Evolutionary conservation across 2,797 vertebrate genomes (phyloP).

Genomic region (Malurus splendens): DNA sequence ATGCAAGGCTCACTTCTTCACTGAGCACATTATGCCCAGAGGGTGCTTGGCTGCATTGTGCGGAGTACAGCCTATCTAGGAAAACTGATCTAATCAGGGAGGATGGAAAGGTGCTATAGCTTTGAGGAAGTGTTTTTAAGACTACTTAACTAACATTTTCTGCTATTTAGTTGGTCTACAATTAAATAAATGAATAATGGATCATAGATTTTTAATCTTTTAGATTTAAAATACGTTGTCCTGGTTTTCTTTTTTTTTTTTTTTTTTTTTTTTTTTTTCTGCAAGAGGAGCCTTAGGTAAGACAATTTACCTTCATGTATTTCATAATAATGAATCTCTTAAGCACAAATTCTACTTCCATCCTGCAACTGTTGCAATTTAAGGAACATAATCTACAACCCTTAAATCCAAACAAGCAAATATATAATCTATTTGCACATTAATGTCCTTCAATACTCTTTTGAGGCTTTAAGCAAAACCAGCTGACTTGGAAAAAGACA

Average conservation of each 20-base stretch:
- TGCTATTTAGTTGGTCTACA: not conserved
- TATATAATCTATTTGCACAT: not conserved
- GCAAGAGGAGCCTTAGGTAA: not conserved
- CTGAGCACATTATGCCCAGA: not conserved
- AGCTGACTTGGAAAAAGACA: not conserved
- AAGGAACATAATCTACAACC: not conserved
- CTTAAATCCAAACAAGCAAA: not conserved
- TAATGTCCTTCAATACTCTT: not conserved
- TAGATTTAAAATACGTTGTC: not conserved
- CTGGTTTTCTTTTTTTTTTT: too few species aligned
- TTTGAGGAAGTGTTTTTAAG: not conserved
- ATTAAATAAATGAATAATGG: not conserved
- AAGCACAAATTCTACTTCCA: not conserved
- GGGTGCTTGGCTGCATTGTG: not conserved
- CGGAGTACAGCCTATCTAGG: not conserved
- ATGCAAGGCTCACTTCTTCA: not conserved
- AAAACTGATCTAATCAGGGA: not conserved
- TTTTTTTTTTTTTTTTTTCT: not conserved
- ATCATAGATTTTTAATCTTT: not conserved
- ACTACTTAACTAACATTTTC: not conserved
- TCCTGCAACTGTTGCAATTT: not conserved
- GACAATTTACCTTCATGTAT: not conserved
- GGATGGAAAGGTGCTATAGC: not conserved
- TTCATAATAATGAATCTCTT: not conserved
- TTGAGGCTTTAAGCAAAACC: not conserved